Evolutionary conservation across 2,888 invertebrate species (phyloP).

Genomic region (Cheilosia soror): DNA sequence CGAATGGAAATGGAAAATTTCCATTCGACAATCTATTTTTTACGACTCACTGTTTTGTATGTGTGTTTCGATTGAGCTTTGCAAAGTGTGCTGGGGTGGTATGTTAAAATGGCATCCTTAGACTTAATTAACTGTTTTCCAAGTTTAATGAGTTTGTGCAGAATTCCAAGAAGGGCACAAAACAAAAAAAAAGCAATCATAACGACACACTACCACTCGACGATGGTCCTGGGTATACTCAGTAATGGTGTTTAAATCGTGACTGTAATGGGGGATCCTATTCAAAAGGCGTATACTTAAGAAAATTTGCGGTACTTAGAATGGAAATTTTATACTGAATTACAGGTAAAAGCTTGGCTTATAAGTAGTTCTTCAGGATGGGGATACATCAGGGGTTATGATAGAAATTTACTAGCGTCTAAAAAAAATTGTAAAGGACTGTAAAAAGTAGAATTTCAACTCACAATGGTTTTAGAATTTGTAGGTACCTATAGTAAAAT

Average conservation of each 20-base stretch:
- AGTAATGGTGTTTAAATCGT: conserved; percentile 4
- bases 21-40: conserved; percentile 65
- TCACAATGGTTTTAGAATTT: too few species aligned
- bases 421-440: too few species aligned
- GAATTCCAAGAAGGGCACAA: conserved; percentile 18
- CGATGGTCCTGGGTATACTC: background rate
- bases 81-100: conserved; percentile 24
- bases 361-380: background rate
- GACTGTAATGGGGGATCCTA: background rate
- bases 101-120: conserved; percentile 53
- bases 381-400: background rate
- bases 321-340: conserved; percentile 39
- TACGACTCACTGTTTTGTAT: conserved; percentile 56
- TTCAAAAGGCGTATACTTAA: conserved; percentile 49
- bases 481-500: too few species aligned
- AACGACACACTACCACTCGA: conserved; percentile 7
- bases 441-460: too few species aligned
- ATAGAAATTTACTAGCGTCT: too few species aligned
- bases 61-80: conserved; percentile 50
- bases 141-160: conserved; percentile 58
- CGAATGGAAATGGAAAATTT: conserved; percentile 48
- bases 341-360: conserved; percentile 10
- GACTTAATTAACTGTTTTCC: conserved; percentile 66
- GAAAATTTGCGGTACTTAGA: conserved; percentile 42
- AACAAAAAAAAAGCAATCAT: conserved; percentile 30